These are phyloP conservation scores for Leptopilina boulardi DNA, from an alignment of 1,140 invertebrate genomes.

Conservation along the genomic window DNA sequence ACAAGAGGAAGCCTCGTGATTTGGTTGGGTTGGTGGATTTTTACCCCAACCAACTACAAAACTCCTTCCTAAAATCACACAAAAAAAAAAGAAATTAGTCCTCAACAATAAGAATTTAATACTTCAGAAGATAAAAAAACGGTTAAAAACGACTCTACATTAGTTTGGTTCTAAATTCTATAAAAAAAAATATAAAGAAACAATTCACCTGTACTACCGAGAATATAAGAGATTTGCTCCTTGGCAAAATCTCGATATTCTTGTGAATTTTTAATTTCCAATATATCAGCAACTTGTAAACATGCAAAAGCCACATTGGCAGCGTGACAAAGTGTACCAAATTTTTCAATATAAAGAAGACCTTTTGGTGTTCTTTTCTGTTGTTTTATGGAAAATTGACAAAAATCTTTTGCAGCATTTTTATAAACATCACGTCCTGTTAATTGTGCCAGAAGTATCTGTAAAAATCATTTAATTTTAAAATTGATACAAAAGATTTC, in stretches of 20 bases:
- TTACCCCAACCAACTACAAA: conserved; percentile 81
- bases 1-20: conserved; percentile 79
- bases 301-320: conserved; percentile 80
- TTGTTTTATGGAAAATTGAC: conserved; percentile 73
- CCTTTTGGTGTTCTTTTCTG: conserved; percentile 78
- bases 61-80: conserved; percentile 74
- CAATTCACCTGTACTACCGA: conserved; percentile 74
- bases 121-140: too few relatives aligned
- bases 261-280: conserved; percentile 63
- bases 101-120: too few relatives aligned
- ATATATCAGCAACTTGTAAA: conserved; percentile 73
- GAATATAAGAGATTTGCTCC: conserved; percentile 80
- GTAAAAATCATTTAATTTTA: conserved; percentile 40
- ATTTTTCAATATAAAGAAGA: conserved; percentile 78
- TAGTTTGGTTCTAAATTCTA: background rate
- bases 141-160: too few relatives aligned
- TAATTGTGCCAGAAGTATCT: conserved; percentile 76
- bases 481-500: background rate
- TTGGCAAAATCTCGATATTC: conserved; percentile 78
- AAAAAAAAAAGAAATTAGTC: too few relatives aligned
- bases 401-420: conserved; percentile 75
- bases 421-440: conserved; percentile 73
- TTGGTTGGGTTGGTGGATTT: conserved; percentile 77
- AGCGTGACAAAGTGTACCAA: conserved; percentile 78
- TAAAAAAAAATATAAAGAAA: background rate